These are phyloP conservation scores for Andrena praecox DNA, from an alignment of 2,888 invertebrate species.

Conservation along the genomic window DNA sequence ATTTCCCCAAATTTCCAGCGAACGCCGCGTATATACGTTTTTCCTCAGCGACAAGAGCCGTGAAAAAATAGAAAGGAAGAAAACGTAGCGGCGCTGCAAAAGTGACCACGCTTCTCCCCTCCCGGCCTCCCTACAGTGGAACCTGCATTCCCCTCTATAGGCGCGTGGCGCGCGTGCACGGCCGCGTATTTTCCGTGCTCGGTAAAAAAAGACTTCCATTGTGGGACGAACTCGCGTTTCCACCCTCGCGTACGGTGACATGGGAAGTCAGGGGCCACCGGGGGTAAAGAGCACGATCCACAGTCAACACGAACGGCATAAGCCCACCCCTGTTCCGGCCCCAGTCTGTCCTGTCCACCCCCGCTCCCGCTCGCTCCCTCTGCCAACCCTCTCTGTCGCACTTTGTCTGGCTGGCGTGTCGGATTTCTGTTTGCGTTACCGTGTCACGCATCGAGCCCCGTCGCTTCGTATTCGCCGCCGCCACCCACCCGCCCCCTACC, in stretches of 20 bases:
- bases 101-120: constrained; percentile 59
- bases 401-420: constrained; percentile 84
- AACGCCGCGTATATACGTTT: background rate
- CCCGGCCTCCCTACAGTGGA: constrained; percentile 24
- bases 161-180: constrained; percentile 35
- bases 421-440: constrained; percentile 83
- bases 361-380: constrained; percentile 84
- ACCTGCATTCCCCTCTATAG: constrained; percentile 3
- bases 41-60: background rate
- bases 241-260: constrained; percentile 79
- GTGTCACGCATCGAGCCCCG: constrained; percentile 81
- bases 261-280: constrained; percentile 77
- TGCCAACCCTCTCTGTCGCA: constrained; percentile 22
- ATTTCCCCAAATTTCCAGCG: background rate
- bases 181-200: constrained; percentile 53
- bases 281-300: constrained; percentile 76
- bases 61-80: background rate
- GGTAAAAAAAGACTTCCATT: constrained; percentile 78
- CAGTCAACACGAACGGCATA: constrained; percentile 82
- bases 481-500: constrained; percentile 31
- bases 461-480: constrained; percentile 78
- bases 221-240: constrained; percentile 82
- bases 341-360: constrained; percentile 85
- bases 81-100: constrained; percentile 34
- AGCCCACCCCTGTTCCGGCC: constrained; percentile 85